These are phyloP conservation scores for Folsomia candida DNA, from an alignment of 2,888 invertebrate species.

Conservation along the genomic window DNA sequence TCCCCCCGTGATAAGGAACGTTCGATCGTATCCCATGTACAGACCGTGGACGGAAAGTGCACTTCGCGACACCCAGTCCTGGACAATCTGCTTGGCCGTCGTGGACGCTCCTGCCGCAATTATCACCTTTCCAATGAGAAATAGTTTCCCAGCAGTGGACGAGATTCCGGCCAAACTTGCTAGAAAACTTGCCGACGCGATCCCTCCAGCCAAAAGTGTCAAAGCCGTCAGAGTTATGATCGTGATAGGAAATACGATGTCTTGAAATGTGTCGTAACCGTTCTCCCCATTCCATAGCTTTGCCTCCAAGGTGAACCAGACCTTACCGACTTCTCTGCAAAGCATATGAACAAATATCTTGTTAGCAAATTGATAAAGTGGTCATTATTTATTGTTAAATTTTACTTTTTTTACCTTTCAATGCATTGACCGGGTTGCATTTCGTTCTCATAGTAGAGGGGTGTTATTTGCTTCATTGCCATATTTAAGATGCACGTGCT, in stretches of 20 bases:
- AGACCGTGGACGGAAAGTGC: slow-evolving; percentile 13
- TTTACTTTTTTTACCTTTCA: too few relatives aligned
- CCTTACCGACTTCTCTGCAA: slow-evolving; percentile 38
- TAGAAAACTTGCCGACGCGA: background rate
- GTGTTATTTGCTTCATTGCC: slow-evolving; percentile 37
- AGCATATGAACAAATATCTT: too few relatives aligned
- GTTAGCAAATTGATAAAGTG: too few relatives aligned
- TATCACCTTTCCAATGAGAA: slow-evolving; percentile 11
- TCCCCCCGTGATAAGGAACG: slow-evolving; percentile 34
- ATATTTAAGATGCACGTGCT: slow-evolving; percentile 40
- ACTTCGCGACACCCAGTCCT: slow-evolving; percentile 3
- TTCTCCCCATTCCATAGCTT: slow-evolving; percentile 42
- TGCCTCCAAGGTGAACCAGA: slow-evolving; percentile 38
- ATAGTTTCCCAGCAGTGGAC: background rate
- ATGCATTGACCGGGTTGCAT: slow-evolving; percentile 37
- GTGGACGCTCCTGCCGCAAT: slow-evolving; percentile 5
- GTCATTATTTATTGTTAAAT: too few relatives aligned
- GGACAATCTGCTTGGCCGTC: background rate
- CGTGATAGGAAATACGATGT: slow-evolving; percentile 40
- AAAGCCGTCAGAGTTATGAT: slow-evolving; percentile 37
- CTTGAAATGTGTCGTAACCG: slow-evolving; percentile 37
- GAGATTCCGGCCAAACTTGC: slow-evolving; percentile 4
- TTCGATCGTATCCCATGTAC: slow-evolving; percentile 38
- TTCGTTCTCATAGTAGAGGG: slow-evolving; percentile 39
- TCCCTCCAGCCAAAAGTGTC: background rate